Percentiles rank a stretch among this genome's conserved stretches.
phyloP scores from a whole-genome alignment of 1,140 invertebrate genomes.

The Drosophila prosaltans region DNA sequence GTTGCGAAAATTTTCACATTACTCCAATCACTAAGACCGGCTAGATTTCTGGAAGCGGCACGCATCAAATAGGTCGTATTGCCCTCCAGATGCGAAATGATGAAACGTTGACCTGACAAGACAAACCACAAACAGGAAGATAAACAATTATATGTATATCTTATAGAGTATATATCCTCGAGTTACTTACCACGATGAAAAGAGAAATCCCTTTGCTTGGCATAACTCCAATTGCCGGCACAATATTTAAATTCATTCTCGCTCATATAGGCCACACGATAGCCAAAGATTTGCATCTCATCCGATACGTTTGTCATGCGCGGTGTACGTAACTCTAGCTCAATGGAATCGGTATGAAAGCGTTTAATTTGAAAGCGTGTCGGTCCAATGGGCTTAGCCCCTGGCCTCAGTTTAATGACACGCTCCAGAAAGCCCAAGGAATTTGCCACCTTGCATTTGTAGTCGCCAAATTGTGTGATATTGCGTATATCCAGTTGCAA shows the following conservation, averaged over 20 bases:
- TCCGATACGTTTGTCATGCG: constrained; percentile 63
- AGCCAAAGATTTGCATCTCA: constrained; percentile 80
- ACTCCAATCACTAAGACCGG: constrained; percentile 82
- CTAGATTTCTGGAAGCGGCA: constrained; percentile 81
- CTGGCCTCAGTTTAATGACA: constrained; percentile 83
- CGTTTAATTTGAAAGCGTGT: constrained; percentile 75
- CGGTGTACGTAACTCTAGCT: constrained; percentile 80
- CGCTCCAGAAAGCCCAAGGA: constrained; percentile 84
- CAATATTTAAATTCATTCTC: constrained; percentile 69
- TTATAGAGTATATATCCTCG: neutral
- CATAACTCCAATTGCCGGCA: constrained; percentile 79
- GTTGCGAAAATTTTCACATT: constrained; percentile 68
- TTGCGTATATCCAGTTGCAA: constrained; percentile 84
- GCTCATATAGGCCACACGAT: constrained; percentile 77
- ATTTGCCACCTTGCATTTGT: constrained; percentile 85
- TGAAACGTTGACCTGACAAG: constrained; percentile 73
- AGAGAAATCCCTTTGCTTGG: constrained; percentile 70
- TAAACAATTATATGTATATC: neutral
- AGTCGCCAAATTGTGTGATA: constrained; percentile 84
- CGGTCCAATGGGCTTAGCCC: constrained; percentile 84
- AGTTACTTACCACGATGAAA: constrained; percentile 67
- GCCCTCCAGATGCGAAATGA: constrained; percentile 66
- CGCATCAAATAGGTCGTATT: constrained; percentile 83
- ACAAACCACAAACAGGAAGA: neutral
- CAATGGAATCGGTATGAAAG: constrained; percentile 75